Evolutionary conservation across 2,797 vertebrate genomes (phyloP).

Genomic region (Phalloptychus januarius): DNA sequence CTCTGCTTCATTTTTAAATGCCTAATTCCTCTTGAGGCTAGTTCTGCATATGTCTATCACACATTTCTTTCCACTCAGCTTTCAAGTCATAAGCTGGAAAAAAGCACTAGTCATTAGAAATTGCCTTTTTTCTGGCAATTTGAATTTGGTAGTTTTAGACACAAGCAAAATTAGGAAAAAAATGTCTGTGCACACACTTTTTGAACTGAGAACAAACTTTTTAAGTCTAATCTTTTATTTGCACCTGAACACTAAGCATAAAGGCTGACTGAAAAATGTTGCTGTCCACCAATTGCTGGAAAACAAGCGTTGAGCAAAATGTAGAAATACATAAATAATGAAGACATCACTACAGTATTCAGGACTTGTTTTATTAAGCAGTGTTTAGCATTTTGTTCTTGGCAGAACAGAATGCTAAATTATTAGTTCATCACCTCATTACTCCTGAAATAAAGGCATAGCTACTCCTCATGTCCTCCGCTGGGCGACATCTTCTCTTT

Average conservation of each 20-base stretch:
- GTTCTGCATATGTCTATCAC: background rate
- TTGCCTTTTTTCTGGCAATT: background rate
- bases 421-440: slow-evolving; percentile 66
- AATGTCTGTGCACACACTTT: background rate
- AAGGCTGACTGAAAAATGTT: background rate
- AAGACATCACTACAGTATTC: slow-evolving; percentile 26
- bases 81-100: background rate
- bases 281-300: background rate
- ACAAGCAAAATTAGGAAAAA: background rate
- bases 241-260: background rate
- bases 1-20: background rate
- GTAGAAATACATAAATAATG: background rate
- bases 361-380: slow-evolving; percentile 79
- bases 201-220: background rate
- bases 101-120: background rate
- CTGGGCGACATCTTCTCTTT: slow-evolving; percentile 45
- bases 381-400: slow-evolving; percentile 67
- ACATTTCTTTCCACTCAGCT: background rate
- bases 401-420: too few relatives aligned
- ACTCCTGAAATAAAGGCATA: slow-evolving; percentile 69
- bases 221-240: background rate
- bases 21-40: background rate
- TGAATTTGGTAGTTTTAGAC: background rate
- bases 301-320: background rate
- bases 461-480: slow-evolving; percentile 41